Evolutionary conservation across 2,888 invertebrate species (phyloP), one percentile per base, ranked within the genome.

Genomic region (Drosophila longiperda): DNA sequence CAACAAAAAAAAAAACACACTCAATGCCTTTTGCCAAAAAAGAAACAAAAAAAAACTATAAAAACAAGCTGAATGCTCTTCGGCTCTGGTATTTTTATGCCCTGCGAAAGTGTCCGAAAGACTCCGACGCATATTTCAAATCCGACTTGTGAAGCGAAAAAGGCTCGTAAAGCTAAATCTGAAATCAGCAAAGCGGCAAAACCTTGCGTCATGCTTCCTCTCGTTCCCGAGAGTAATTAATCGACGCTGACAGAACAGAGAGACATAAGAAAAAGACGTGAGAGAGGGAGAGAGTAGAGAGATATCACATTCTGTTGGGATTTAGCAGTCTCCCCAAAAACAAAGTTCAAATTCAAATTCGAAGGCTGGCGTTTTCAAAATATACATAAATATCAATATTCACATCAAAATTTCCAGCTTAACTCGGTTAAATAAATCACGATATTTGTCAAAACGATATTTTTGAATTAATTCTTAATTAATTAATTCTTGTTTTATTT

Each of bases 151-250:
- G 87, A 89, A 80, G 78, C 82, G 62, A 77, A 83, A 78, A 88
- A 87, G 90, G 88, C 90, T 85, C 86, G 83, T 89, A 83, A 89
- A 90, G 82, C 78, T 89, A 78, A 89, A 89, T 82, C 82, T 77
- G 83, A 85, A 85, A 87, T 89, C 83, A 84, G 83, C 85, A 87
- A 86, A 75, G 68, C 75, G 70, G 42, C 42, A 42, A 42, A 20
- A 42, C 15, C 45, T 23, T 7, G 20, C 8, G 15, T 15, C 45
- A 15, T 20, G 12, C 8, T 45, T 15, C 23, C 34, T 48, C 65
- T 45, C 53, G 54, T 48, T 55, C 32, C 72, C 74, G 54, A 40
- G 76, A 73, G 90, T 88, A 87, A 87, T 87, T 89, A 87, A 87
- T 87, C 88, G 86, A 72, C 82, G 71, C 63, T 70, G 82, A 62